Conservation (phyloP, 2,797 vertebrate genomes). For the Tokudaia tokunoshimensis region DNA sequence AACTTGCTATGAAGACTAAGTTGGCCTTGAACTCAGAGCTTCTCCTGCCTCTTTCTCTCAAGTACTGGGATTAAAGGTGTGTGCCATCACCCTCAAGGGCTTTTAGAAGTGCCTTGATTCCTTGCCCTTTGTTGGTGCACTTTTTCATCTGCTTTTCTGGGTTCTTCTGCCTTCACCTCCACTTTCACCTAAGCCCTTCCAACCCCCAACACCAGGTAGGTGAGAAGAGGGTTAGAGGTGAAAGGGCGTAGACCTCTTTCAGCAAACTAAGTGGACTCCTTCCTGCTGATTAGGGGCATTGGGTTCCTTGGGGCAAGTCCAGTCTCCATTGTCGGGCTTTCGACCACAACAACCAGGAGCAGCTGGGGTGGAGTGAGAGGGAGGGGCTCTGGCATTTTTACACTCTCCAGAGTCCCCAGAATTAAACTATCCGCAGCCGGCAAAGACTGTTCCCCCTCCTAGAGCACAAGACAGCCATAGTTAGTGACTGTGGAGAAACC, state of each 20-base stretch:
- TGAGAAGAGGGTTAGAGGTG: not conserved
- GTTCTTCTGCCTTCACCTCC: not conserved
- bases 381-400: not conserved
- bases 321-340: not conserved
- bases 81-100: too few relatives aligned
- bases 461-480: not conserved
- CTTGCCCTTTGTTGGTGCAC: not conserved
- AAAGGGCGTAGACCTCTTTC: not conserved
- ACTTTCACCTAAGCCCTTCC: not conserved
- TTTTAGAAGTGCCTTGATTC: not conserved
- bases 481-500: not conserved
- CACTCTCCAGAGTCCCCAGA: not conserved
- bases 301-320: not conserved
- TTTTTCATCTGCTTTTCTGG: not conserved
- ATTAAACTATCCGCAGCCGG: not conserved
- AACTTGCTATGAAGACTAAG: not conserved
- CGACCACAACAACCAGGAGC: not conserved
- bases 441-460: not conserved
- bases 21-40: not conserved
- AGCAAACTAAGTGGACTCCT: not conserved
- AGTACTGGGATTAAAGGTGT: not conserved
- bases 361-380: not conserved
- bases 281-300: not conserved
- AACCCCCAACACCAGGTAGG: not conserved
- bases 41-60: too few relatives aligned